These are phyloP conservation scores for Rhabdomys pumilio DNA, from an alignment of 2,797 vertebrate genomes.

Conservation along the genomic window DNA sequence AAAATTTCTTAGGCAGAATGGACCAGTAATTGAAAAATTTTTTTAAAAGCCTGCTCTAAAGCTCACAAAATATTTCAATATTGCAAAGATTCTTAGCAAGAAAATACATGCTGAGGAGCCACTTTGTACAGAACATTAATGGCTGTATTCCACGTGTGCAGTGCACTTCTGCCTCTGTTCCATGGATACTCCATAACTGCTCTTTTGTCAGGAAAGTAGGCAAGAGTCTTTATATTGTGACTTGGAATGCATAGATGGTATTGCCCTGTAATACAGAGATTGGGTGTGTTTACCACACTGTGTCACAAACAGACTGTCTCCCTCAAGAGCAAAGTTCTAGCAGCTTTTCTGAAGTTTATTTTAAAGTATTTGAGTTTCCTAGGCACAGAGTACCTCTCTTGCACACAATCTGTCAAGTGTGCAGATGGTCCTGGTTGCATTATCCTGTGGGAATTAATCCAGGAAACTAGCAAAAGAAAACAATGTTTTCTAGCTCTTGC, in stretches of 20 bases:
- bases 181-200: not conserved
- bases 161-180: not conserved
- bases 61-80: not conserved
- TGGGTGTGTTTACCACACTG: not conserved
- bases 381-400: not conserved
- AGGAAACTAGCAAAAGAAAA: not conserved
- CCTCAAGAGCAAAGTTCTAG: not conserved
- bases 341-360: not conserved
- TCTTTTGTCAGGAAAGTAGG: not conserved
- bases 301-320: not conserved
- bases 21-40: not conserved
- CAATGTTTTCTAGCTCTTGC: not conserved
- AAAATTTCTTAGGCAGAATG: not conserved
- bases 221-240: not conserved
- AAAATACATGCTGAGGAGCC: not conserved
- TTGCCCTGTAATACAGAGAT: not conserved
- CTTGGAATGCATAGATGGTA: not conserved
- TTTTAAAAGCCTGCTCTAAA: not conserved
- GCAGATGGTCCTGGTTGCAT: not conserved
- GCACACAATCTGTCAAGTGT: not conserved
- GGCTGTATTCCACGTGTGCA: not conserved
- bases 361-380: not conserved
- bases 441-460: not conserved
- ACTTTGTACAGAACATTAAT: no score
- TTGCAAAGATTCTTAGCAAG: not conserved